Conservation (phyloP, 2,797 vertebrate genomes). For the Leucoraja ocellata region DNA sequence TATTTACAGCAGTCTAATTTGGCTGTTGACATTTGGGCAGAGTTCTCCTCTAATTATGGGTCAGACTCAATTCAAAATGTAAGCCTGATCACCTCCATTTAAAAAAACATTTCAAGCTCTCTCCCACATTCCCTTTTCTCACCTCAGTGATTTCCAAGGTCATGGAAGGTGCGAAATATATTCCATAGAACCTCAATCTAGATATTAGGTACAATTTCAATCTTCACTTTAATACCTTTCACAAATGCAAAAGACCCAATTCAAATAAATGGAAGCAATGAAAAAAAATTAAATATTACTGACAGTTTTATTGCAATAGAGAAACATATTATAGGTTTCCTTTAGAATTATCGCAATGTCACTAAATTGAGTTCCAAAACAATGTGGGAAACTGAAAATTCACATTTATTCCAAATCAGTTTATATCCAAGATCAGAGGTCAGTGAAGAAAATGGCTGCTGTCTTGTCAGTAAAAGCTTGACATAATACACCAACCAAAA, state of each 20-base stretch:
- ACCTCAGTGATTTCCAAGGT: not conserved
- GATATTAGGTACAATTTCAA: not conserved
- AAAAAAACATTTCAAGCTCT: not conserved
- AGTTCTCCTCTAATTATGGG: not conserved
- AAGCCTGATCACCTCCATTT: not conserved
- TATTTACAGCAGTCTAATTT: not conserved
- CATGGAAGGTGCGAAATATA: not conserved
- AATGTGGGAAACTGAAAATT: not conserved
- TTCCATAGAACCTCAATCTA: not conserved
- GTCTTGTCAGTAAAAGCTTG: not conserved
- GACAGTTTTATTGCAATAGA: not conserved
- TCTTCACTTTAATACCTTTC: not conserved
- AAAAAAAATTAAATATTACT: not conserved
- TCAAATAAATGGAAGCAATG: not conserved
- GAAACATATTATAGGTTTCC: not conserved
- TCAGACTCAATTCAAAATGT: not conserved
- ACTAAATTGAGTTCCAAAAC: constrained; percentile 8
- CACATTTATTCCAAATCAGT: not conserved
- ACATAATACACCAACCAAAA: not conserved
- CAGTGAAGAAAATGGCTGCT: constrained; percentile 2
- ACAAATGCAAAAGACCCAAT: not conserved
- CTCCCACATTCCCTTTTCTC: not conserved
- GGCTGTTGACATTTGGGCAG: not conserved
- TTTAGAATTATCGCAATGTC: not conserved
- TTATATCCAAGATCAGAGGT: not conserved